A percentile compares a stretch with the other conserved stretches of the same genome.
These are phyloP conservation scores for Knipowitschia caucasica DNA, from an alignment of 2,797 vertebrate species.

Conservation along the genomic window DNA sequence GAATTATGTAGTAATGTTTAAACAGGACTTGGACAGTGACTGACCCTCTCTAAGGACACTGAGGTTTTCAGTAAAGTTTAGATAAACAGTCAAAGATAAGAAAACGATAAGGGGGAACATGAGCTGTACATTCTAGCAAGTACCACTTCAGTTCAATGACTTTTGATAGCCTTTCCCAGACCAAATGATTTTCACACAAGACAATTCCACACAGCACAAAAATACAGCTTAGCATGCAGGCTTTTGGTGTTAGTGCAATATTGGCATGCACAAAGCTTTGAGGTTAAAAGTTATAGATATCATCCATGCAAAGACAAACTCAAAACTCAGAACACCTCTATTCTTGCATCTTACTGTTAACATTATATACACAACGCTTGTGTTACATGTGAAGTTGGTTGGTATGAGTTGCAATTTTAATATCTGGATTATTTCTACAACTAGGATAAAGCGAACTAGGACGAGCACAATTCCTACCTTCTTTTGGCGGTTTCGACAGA, in stretches of 20 bases:
- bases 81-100: conserved; percentile 14
- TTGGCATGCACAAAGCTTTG: conserved; percentile 32
- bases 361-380: conserved; percentile 6
- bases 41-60: conserved; percentile 16
- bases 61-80: conserved; percentile 22
- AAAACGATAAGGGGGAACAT: conserved; percentile 38
- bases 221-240: conserved; percentile 35
- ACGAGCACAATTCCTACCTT: conserved; percentile 60
- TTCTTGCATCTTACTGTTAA: conserved; percentile 6
- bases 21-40: conserved; percentile 1
- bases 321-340: not conserved
- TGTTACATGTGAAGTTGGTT: conserved; percentile 33
- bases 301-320: conserved; percentile 23
- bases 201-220: conserved; percentile 1
- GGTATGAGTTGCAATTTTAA: conserved; percentile 33
- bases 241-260: conserved; percentile 42
- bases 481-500: conserved; percentile 79
- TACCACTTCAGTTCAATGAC: conserved; percentile 44
- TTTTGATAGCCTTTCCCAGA: conserved; percentile 19
- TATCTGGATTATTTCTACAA: conserved; percentile 34
- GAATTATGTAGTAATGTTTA: conserved; percentile 1
- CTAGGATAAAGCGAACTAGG: not conserved
- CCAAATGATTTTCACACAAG: conserved; percentile 9
- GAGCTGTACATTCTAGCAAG: conserved; percentile 9
- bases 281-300: conserved; percentile 33